Conservation (phyloP, 1,140 invertebrate species). For the Charaxes varanes region DNA sequence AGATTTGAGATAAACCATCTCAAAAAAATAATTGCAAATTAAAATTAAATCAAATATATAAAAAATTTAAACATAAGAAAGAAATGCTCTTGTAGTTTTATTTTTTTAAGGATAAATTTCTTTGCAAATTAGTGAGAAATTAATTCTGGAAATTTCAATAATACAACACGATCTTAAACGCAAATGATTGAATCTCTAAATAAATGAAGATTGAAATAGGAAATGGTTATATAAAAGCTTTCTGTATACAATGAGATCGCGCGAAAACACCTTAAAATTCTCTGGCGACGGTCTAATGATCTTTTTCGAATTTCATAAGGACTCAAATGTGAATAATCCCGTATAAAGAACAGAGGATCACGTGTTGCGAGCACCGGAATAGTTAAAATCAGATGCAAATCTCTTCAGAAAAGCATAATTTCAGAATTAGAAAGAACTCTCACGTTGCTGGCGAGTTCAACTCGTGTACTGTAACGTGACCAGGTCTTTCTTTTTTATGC, state of each 20-base stretch:
- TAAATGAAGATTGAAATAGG: constrained; percentile 23
- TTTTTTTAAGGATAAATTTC: too few relatives aligned
- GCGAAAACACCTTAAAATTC: constrained; percentile 46
- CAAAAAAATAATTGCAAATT: too few relatives aligned
- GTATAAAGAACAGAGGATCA: constrained; percentile 38
- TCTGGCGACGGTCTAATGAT: constrained; percentile 35
- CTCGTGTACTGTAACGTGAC: constrained; percentile 57
- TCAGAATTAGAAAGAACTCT: constrained; percentile 54
- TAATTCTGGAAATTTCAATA: too few relatives aligned
- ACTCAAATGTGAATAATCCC: constrained; percentile 41
- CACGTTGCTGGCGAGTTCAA: constrained; percentile 33
- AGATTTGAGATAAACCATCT: too few relatives aligned
- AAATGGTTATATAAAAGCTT: constrained; percentile 36
- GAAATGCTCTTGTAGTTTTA: too few relatives aligned
- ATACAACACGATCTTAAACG: too few relatives aligned
- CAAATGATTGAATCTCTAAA: too few relatives aligned
- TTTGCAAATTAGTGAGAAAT: too few relatives aligned
- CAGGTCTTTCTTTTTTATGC: constrained; percentile 28
- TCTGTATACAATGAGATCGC: constrained; percentile 27
- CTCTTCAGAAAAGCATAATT: constrained; percentile 41
- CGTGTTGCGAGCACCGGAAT: constrained; percentile 30
- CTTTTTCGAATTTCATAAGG: constrained; percentile 52
- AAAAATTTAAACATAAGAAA: too few relatives aligned
- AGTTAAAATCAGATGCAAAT: constrained; percentile 49
- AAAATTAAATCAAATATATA: too few relatives aligned